Evolutionary conservation across 1,140 invertebrate genomes (phyloP), one percentile per base, ranked within the genome.

Genomic region (Leptinotarsa defecta): DNA sequence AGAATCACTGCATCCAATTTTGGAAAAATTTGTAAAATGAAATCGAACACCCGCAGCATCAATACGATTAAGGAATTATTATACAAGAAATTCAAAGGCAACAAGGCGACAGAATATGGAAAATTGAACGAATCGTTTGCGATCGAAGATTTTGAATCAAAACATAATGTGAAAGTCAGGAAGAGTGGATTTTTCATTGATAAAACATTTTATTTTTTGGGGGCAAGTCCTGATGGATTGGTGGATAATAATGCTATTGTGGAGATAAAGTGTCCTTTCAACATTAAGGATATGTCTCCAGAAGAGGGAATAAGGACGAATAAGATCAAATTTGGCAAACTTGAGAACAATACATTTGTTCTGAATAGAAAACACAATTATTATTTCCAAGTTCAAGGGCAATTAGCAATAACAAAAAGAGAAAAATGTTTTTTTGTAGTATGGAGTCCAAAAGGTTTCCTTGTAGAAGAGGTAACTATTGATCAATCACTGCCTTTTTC

Each of bases 361-460:
- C 52, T 82, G 63, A 81, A 81, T 20, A 72, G 74, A 57, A 73
- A 75, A 4, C 76, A 83, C 49, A 77, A 77, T 19, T 83, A 80
- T 70, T 81, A 81, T 71, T 82, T 78, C 76, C 81, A 83, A 71
- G 75, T 83, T 3, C 82, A 83, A 75, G 82, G 82, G n/a, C 83
- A 81, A 70, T 67, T 87, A 15, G 78, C 80, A 27, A 76, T 87
- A 2, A 84, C 84, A 11, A 77, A 79, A n/a, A 64, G 79, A 64
- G 68, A 78, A 20, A 85, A 80, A 77, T 86, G 86, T 75, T 84
- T 86, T 86, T 87, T 81, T 24, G 75, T 84, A 43, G 78, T 86
- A 13, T 87, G 82, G 81, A 84, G 83, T 1, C 76, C 79, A 20
- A 76, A 80, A 72, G 80, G 77, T 15, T 73, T 13, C 63, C 63